Evolutionary conservation across 2,888 invertebrate genomes (phyloP).

Genomic region (Molanna angustata): DNA sequence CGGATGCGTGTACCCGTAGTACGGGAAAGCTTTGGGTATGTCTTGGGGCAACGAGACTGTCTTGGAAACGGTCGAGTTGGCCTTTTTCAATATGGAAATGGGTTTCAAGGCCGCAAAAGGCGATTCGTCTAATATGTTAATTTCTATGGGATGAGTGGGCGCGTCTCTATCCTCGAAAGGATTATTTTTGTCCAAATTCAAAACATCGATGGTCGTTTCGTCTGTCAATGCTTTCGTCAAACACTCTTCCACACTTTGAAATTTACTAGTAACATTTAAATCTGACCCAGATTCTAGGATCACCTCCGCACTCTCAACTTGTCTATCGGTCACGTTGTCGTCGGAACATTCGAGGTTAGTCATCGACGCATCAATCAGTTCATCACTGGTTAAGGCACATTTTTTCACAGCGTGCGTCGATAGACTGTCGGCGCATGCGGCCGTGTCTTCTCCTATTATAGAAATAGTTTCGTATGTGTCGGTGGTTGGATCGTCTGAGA

Average conservation of each 20-base stretch:
- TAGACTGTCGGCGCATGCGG: neutral
- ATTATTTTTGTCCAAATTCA: neutral
- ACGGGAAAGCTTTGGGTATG: conserved; percentile 41
- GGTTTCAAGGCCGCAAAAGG: conserved; percentile 12
- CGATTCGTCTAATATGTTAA: neutral
- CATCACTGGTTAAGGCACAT: neutral
- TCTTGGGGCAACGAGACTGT: conserved; percentile 43
- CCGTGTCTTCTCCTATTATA: conserved; percentile 10
- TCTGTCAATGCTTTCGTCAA: too few relatives aligned
- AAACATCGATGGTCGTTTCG: neutral
- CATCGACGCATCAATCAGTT: too few relatives aligned
- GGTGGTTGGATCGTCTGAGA: conserved; percentile 7
- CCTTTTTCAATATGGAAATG: conserved; percentile 26
- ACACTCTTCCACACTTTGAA: neutral
- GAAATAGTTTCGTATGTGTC: neutral
- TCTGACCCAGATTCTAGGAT: neutral
- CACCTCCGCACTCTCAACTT: neutral
- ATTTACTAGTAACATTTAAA: neutral
- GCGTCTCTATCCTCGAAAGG: neutral
- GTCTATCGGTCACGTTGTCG: neutral
- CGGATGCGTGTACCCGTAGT: conserved; percentile 40
- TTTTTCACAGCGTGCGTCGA: neutral
- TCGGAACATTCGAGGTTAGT: neutral
- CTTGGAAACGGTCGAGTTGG: neutral
- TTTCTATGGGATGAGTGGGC: conserved; percentile 8